Base-by-base conservation (phyloP, 2,797 vertebrate species). In the Sebastes hopkinsi region DNA sequence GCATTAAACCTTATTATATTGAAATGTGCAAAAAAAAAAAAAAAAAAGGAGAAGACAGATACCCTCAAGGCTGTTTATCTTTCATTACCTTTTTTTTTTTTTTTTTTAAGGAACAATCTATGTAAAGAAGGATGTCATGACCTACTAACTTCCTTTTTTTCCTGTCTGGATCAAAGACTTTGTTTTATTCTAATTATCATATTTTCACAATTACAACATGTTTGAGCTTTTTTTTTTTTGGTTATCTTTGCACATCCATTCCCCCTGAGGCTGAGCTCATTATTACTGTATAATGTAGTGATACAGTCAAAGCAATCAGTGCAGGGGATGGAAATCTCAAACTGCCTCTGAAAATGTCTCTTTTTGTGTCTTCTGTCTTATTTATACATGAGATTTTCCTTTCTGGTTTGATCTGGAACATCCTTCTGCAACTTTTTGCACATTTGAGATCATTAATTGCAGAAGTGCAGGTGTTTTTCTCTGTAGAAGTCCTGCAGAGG, bases 121-220 rank as follows among this genome's bases (percentile, higher is more conserved):
- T 52, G 18, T 32, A 20, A 10, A 56, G 5, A n/a, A 65, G 29
- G 64, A 54, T 69, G 13, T 67, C 64, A 38, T 80, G 71, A 81
- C 83, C 80, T 22, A 74, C 72, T 82, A 86, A 80, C 79, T 73
- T 81, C 50, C 23, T 27, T 42, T 6, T 6, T 69, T 69, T 70
- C 56, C 67, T 67, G 70, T 23, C n/a, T 50, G 4, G 62, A 83
- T 81, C 81, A 85, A 54, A 80, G 18, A 22, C n/a, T 58, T 70
- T 69, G 25, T 74, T 77, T 42, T 9, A 54, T 30, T 29, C 38
- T 56, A 60, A 82, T 89, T 72, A 81, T 54, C 18, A 83, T 77
- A 80, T 80, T 85, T 81, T 34, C 25, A 77, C 36, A 81, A 76
- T 27, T 34, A 9, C 59, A 50, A 61, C 4, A 65, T 54, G 56